phyloP scores from a whole-genome alignment of 2,888 invertebrate genomes.

The Oscheius sp. region DNA sequence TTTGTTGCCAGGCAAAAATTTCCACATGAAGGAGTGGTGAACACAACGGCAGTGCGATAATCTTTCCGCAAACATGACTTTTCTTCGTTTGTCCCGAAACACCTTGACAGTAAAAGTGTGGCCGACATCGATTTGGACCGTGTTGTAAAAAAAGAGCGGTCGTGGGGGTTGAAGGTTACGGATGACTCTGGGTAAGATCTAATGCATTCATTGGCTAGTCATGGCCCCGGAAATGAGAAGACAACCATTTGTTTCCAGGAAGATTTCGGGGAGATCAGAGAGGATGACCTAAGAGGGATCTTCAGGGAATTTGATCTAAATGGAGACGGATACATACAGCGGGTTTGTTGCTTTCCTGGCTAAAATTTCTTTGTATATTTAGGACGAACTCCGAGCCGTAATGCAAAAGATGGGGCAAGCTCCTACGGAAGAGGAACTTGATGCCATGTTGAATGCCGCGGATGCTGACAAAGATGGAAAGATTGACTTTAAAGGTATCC shows the following conservation, averaged over 20 bases:
- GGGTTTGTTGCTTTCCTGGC: slow-evolving; percentile 37
- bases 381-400: slow-evolving; percentile 69
- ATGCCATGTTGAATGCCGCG: slow-evolving; percentile 72
- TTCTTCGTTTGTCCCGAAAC: slow-evolving; percentile 9
- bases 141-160: neutral
- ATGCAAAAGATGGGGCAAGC: slow-evolving; percentile 73
- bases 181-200: neutral
- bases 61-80: slow-evolving; percentile 27
- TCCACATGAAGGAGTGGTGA: slow-evolving; percentile 4
- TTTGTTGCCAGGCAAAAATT: neutral
- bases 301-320: slow-evolving; percentile 72
- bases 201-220: slow-evolving; percentile 1
- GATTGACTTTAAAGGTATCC: slow-evolving; percentile 69
- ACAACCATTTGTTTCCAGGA: slow-evolving; percentile 38
- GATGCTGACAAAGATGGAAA: slow-evolving; percentile 71
- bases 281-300: slow-evolving; percentile 70
- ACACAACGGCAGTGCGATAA: slow-evolving; percentile 32
- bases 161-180: slow-evolving; percentile 7
- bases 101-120: slow-evolving; percentile 3
- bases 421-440: slow-evolving; percentile 71
- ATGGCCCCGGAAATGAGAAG: neutral
- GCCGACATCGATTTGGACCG: slow-evolving; percentile 12
- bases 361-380: too few species aligned
- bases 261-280: slow-evolving; percentile 69
- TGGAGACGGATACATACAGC: slow-evolving; percentile 72